phyloP scores from a whole-genome alignment of 2,113 vertebrate genomes.

The Cricetomys ansorgei region DNA sequence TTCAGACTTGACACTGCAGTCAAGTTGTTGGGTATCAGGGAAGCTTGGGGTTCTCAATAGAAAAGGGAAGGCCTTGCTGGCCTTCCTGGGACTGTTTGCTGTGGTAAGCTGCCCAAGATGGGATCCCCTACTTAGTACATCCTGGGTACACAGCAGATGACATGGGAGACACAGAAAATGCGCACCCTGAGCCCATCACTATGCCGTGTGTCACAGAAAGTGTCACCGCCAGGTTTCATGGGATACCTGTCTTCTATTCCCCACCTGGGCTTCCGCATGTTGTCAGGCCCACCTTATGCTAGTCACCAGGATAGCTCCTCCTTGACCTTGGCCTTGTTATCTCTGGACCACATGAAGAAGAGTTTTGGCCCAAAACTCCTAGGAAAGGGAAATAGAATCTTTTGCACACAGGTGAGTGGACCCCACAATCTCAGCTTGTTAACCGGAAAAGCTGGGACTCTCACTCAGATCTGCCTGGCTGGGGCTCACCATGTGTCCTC shows the following conservation, averaged over 20 bases:
- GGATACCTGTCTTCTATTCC: neutral
- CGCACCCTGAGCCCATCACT: neutral
- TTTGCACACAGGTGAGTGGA: neutral
- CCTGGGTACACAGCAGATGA: neutral
- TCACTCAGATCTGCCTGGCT: rapidly evolving
- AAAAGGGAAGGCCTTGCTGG: neutral
- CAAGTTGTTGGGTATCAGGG: neutral
- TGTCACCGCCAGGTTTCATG: neutral
- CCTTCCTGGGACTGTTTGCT: rapidly evolving
- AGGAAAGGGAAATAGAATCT: neutral
- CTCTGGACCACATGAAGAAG: neutral
- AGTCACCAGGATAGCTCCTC: rapidly evolving
- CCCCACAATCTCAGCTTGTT: neutral
- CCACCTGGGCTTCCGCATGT: neutral
- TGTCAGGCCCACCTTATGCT: neutral
- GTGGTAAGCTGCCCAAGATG: neutral
- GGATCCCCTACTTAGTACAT: neutral
- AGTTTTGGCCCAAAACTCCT: neutral
- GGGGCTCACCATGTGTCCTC: neutral
- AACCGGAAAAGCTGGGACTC: neutral
- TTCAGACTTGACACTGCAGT: neutral
- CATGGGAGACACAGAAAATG: neutral
- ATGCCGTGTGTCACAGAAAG: rapidly evolving
- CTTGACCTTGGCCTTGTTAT: neutral
- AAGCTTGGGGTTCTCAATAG: rapidly evolving